phyloP scores from a whole-genome alignment of 92 coral and sea anemone genomes.

The Parazoanthus swiftii region DNA sequence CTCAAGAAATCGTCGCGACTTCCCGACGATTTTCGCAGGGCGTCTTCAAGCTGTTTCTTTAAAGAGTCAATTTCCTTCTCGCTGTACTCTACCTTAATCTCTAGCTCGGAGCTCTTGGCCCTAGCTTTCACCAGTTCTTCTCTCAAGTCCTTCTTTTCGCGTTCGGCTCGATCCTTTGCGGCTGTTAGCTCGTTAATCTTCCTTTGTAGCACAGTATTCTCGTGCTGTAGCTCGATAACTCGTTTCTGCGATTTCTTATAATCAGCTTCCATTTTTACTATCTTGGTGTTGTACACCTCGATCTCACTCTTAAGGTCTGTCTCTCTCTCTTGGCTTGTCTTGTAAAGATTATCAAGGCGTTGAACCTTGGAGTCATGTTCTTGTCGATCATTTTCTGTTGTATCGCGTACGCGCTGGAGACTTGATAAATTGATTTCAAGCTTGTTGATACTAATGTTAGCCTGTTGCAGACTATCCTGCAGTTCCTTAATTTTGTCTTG shows the following conservation, averaged over 20 bases:
- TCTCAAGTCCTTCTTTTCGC: constrained; percentile 73
- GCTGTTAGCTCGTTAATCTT: constrained; percentile 68
- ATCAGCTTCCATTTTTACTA: constrained; percentile 70
- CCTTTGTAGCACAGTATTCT: constrained; percentile 63
- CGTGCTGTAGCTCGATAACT: constrained; percentile 77
- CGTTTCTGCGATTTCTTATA: constrained; percentile 82
- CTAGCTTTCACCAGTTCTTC: constrained; percentile 64
- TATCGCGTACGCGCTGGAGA: constrained; percentile 63
- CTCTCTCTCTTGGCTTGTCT: constrained; percentile 83
- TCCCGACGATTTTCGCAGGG: constrained; percentile 65
- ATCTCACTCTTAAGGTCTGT: constrained; percentile 84
- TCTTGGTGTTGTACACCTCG: constrained; percentile 66
- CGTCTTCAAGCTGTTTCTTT: constrained; percentile 76
- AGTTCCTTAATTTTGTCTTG: constrained; percentile 83
- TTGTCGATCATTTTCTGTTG: constrained; percentile 71
- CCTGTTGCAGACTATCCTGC: constrained; percentile 80
- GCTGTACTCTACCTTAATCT: constrained; percentile 77
- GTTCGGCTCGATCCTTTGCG: constrained; percentile 63
- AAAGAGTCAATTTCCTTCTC: constrained; percentile 76
- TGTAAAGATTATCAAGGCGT: constrained; percentile 73
- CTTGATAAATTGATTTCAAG: constrained; percentile 72
- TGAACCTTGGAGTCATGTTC: constrained; percentile 72
- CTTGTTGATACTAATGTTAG: constrained; percentile 64
- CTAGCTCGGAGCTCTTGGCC: constrained; percentile 70
- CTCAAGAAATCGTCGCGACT: constrained; percentile 78